Conservation (phyloP, 2,888 invertebrate genomes). For the Plagodis pulveraria region DNA sequence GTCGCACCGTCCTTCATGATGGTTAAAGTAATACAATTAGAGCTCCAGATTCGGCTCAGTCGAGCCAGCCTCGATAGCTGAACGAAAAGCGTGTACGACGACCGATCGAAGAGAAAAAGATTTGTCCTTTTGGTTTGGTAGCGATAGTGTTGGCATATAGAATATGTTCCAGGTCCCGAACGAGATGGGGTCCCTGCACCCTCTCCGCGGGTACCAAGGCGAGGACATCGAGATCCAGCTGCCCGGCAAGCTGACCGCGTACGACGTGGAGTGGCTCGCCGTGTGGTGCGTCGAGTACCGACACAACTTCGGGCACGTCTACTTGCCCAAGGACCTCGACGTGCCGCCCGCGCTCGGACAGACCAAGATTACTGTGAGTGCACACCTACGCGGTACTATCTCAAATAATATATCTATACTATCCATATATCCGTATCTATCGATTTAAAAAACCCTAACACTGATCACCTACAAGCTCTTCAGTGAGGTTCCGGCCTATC, state of each 20-base stretch:
- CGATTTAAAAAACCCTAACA: too few relatives aligned
- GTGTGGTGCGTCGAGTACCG: conserved; percentile 96
- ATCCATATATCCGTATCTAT: too few relatives aligned
- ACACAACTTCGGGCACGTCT: conserved; percentile 96
- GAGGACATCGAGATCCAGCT: conserved; percentile 96
- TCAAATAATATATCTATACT: too few relatives aligned
- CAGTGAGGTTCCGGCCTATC: too few relatives aligned
- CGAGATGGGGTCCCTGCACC: conserved; percentile 93
- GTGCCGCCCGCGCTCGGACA: conserved; percentile 96
- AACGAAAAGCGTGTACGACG: too few relatives aligned
- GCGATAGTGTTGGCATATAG: too few relatives aligned
- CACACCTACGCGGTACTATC: neutral
- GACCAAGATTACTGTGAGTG: conserved; percentile 94
- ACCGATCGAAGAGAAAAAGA: neutral
- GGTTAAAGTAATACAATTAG: too few relatives aligned
- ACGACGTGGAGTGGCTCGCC: conserved; percentile 96
- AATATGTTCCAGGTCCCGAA: conserved; percentile 88
- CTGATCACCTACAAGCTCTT: too few relatives aligned
- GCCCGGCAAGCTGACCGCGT: conserved; percentile 93
- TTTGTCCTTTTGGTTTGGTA: neutral
- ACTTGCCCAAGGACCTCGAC: conserved; percentile 93
- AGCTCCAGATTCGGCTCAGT: too few relatives aligned
- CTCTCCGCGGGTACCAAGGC: conserved; percentile 93
- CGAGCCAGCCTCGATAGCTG: too few relatives aligned
- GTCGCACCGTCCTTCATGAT: too few relatives aligned